phyloP scores from a whole-genome alignment of 2,888 invertebrate species.

The Leuctra nigra region DNA sequence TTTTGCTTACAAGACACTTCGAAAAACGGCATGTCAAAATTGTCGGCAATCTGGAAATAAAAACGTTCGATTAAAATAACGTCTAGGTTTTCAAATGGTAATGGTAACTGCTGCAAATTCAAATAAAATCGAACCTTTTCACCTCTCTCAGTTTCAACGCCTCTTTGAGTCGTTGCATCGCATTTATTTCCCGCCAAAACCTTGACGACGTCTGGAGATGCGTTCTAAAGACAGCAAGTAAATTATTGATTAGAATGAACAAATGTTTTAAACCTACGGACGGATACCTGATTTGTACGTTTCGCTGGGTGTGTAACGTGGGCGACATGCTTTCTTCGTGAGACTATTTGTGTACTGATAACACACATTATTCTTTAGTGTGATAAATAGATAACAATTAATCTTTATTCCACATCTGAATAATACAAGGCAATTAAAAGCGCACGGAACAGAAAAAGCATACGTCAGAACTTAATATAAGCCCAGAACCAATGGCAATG shows the following conservation, averaged over 20 bases:
- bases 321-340: neutral
- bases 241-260: conserved; percentile 5
- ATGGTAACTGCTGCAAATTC: too few species aligned
- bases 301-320: neutral
- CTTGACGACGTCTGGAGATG: conserved; percentile 79
- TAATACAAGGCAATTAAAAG: too few species aligned
- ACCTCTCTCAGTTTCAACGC: conserved; percentile 71
- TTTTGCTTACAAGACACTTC: conserved; percentile 84
- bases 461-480: too few species aligned
- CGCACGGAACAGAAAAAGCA: too few species aligned
- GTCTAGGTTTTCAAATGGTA: neutral
- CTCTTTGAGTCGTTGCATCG: conserved; percentile 65
- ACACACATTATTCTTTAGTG: too few species aligned
- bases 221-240: conserved; percentile 52
- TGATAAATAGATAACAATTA: too few species aligned
- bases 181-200: conserved; percentile 82
- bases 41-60: conserved; percentile 66
- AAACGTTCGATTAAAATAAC: neutral
- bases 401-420: too few species aligned
- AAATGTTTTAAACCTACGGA: too few species aligned
- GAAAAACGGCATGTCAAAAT: conserved; percentile 82
- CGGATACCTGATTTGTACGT: too few species aligned
- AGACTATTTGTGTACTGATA: too few species aligned
- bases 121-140: conserved; percentile 60
- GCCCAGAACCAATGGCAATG: too few species aligned